Evolutionary conservation across 2,113 vertebrate genomes (phyloP).

Genomic region (Alces alces): DNA sequence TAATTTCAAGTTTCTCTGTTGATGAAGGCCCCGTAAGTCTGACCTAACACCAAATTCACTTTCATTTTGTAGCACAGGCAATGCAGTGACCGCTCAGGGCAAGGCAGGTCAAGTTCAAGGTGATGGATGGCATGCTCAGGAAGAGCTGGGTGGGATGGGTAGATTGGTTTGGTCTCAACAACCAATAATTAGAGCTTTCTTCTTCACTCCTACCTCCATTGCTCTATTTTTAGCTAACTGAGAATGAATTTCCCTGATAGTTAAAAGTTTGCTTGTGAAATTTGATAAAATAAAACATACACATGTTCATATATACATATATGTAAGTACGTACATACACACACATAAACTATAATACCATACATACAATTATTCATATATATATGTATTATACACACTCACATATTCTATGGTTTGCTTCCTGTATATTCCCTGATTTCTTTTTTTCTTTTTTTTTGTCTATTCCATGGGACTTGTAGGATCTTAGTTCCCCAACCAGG

Average conservation of each 20-base stretch:
- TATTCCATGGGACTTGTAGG: background rate
- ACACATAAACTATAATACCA: background rate
- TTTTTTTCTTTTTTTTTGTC: background rate
- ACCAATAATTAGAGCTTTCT: background rate
- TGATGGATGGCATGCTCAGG: background rate
- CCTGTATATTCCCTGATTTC: background rate
- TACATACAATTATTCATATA: background rate
- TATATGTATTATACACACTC: background rate
- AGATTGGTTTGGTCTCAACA: background rate
- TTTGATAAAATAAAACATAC: background rate
- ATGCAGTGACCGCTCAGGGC: background rate
- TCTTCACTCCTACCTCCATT: background rate
- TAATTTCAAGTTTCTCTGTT: background rate
- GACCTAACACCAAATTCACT: background rate
- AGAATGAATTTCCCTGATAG: background rate
- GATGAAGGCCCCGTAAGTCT: background rate
- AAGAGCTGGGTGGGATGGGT: background rate
- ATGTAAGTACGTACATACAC: background rate
- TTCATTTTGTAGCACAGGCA: background rate
- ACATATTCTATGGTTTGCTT: background rate
- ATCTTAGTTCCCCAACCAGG: background rate
- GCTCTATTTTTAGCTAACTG: background rate
- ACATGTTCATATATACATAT: no score
- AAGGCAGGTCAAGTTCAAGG: background rate
- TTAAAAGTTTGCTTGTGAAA: background rate